Evolutionary conservation across 2,797 vertebrate species (phyloP), one percentile per base, ranked within the genome.

Genomic region (Siniperca scherzeri): DNA sequence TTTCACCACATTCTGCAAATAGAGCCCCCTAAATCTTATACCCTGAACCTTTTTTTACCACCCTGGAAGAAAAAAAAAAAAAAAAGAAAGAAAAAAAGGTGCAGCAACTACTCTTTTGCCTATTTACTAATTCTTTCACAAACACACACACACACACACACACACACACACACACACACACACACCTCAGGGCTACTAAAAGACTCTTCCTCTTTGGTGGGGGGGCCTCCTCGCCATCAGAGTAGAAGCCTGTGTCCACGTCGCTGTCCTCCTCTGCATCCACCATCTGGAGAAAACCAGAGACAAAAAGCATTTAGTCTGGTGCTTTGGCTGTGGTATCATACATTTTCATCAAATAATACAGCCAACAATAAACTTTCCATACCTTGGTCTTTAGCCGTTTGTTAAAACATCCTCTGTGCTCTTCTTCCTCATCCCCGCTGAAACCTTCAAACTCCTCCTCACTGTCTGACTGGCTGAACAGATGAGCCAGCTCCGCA

Each of bases 391-490:
- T 72, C 69, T 93, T 94, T n/a, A 85, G 73, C 56, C 74, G 74
- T 69, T 87, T 90, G 55, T 79, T 90, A 17, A 75, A 44, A 67
- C 6, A 8, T 62, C 56, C 33, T 61, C 53, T 19, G 14, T 71
- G 55, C 61, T 90, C 90, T 72, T 95, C 94, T 42, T 95, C 94
- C 0, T 92, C 95, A 1, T 91, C 88, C 85, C 91, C 92, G 1
- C 95, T 14, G 57, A 99, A 99, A 4, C 98, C 97, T 93, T 97
- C 95, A 80, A 99, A 99, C 13, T 91, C 96, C 77, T 96, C 95
- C 82, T 98, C 97, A 25, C 96, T 97, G 91, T 98, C 98, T 0
- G 96, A 97, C 81, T 99, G 97, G 74, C 96, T 96, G 94, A 99
- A 99, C 91, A 97, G 95, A 76, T 80, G 95, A 50, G 62, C 94